Percentiles rank a stretch among this genome's conserved stretches.
Conservation (phyloP, 1,140 invertebrate genomes). For the Rhynchophorus ferrugineus region DNA sequence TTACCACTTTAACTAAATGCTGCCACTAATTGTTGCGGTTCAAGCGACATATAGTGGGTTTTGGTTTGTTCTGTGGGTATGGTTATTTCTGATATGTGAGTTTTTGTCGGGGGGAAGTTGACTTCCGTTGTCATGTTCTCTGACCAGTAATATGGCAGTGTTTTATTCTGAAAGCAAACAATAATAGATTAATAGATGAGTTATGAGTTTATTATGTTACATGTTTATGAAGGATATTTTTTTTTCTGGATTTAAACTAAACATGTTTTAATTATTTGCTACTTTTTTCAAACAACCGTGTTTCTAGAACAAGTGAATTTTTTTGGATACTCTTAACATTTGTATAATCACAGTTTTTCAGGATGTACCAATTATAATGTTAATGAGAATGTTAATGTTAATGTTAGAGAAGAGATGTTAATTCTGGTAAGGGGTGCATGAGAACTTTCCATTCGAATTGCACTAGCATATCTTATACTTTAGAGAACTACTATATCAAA, state of each 20-base stretch:
- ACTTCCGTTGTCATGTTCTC: slow-evolving; percentile 27
- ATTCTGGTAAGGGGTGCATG: not conserved
- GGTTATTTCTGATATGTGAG: slow-evolving; percentile 1
- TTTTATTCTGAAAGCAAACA: slow-evolving; percentile 19
- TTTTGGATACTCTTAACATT: too few species aligned
- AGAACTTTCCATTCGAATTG: too few species aligned
- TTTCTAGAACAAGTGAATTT: too few species aligned
- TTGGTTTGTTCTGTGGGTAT: slow-evolving; percentile 5
- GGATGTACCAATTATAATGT: not conserved
- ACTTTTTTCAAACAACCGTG: too few species aligned
- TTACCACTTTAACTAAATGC: not conserved
- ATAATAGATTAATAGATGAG: not conserved
- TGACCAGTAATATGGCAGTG: slow-evolving; percentile 23
- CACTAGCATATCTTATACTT: too few species aligned
- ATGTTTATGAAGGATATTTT: too few species aligned
- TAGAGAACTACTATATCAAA: too few species aligned
- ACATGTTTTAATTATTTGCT: too few species aligned
- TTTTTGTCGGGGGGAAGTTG: slow-evolving; percentile 10
- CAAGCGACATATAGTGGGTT: slow-evolving; percentile 22
- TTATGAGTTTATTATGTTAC: not conserved
- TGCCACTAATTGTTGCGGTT: slow-evolving; percentile 17
- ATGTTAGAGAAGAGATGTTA: not conserved
- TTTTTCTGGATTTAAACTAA: too few species aligned
- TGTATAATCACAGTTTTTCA: too few species aligned
- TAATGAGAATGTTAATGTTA: slow-evolving; percentile 1